Conservation (phyloP, 2,888 invertebrate genomes). For the Calliopum simillimum region DNA sequence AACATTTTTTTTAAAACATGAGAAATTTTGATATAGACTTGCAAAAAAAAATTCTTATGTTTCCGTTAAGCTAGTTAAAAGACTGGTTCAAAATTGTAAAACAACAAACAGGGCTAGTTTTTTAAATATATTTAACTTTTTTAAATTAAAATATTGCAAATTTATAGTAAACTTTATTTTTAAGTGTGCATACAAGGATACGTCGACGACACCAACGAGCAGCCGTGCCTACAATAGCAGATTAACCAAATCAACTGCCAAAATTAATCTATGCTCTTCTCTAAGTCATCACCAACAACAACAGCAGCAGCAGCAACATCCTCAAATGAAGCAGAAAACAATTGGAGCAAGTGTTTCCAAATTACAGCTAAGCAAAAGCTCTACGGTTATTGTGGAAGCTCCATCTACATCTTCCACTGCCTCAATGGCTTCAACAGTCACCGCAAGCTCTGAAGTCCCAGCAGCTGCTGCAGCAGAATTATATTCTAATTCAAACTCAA, state of each 20-base stretch:
- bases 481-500: constrained; percentile 63
- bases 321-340: constrained; percentile 36
- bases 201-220: constrained; percentile 65
- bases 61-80: no score
- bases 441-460: constrained; percentile 16
- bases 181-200: constrained; percentile 63
- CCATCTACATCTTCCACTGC: constrained; percentile 40
- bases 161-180: constrained; percentile 11
- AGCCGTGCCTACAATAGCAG: constrained; percentile 63
- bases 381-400: constrained; percentile 51
- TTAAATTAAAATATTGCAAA: background rate
- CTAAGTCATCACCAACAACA: constrained; percentile 53
- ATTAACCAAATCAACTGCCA: constrained; percentile 66
- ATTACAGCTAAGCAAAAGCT: constrained; percentile 30
- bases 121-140: background rate
- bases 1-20: no score
- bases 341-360: constrained; percentile 28
- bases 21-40: no score
- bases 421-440: constrained; percentile 28
- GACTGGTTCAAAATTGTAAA: no score
- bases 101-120: no score
- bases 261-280: constrained; percentile 63
- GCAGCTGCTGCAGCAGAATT: constrained; percentile 47
- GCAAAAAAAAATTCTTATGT: no score
- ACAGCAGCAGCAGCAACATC: constrained; percentile 43